Base-by-base conservation (phyloP, 1,140 invertebrate species). In the Hycleus phaleratus region DNA sequence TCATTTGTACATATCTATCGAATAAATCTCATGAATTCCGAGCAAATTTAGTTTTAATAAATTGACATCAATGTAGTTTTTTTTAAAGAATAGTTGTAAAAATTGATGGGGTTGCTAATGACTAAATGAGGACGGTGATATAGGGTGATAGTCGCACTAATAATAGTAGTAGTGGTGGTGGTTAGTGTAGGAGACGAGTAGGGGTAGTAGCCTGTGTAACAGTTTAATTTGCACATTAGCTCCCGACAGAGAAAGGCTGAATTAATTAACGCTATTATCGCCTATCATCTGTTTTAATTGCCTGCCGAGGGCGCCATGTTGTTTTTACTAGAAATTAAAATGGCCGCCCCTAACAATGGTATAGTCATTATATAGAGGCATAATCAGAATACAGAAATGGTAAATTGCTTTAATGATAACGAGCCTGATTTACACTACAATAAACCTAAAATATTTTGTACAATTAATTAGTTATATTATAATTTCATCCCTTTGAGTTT, bases 221-320 rank as follows among this genome's bases (percentile, higher is more conserved):
- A 73, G 67, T 73, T 73, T 73, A 73, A 73, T 73, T 73, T 73
- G 71, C 68, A 71, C 72, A 73, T 73, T 72, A 72, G 70, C 65
- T 63, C 62, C 65, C 68, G 68, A 67, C 69, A 69, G 69, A 72
- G 71, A 73, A 72, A 72, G 71, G 64, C 68, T 68, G 69, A 74
- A 74, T 74, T 74, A 74, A 74, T 74, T 74, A 74, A 74, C 66
- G 71, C 72, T 64, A 73, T 73, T 74, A 74, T 74, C 72, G 72
- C 70, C 69, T 71, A 74, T 74, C 72, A 74, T 73, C 72, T 71
- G 72, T 71, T 74, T 74, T 74, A 74, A 74, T 74, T 74, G 72
- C 72, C 69, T 66, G 59, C 62, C 63, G 64, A 65, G 65, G 62
- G 65, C 69, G 71, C 71, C 71, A 73, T 73, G 70, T 73, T 73